Evolutionary conservation across 1,140 invertebrate genomes (phyloP), one percentile per base, ranked within the genome.

Genomic region (Cyclargus thomasi): DNA sequence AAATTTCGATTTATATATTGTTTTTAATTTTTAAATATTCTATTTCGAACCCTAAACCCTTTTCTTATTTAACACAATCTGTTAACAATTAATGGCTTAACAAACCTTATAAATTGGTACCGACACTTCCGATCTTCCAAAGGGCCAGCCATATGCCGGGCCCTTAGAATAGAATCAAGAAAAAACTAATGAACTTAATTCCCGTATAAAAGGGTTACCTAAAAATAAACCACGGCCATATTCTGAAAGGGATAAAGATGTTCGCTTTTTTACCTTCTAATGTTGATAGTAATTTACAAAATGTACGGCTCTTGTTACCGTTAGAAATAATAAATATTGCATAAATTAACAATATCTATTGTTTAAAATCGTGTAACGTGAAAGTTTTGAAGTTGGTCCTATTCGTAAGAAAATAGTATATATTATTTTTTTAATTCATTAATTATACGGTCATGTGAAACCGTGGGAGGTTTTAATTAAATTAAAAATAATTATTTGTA

Each of bases 21-120:
- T 29, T 29, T 29, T 29, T 29, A 29, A 29, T 29, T 29, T 23
- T 29, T 0, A n/a, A 29, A 29, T 29, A 29, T 8, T 29, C 39
- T 47, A 47, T 16, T 47, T 14, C 6, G 8, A 47, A 16, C 39
- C 11, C 39, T 47, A 47, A 47, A 47, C 14, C 39, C 39, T 16
- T 47, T 47, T 47, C 39, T 47, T 11, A 47, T 47, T 16, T 16
- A 47, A 29, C 29, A 29, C 29, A 47, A 47, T 47, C 39, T 47
- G 39, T 47, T 47, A 47, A 47, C 39, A 47, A 47, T 47, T 47
- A 47, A 47, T 47, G 39, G 39, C 39, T 47, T 47, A 47, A 47
- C 39, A 47, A 47, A 47, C 11, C 39, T 47, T 47, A 47, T 47
- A 47, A 47, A 47, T 47, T 47, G 39, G 39, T 47, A 47, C 39